Evolutionary conservation across 2,113 vertebrate genomes (phyloP).

Genomic region (Podarcis cretensis): DNA sequence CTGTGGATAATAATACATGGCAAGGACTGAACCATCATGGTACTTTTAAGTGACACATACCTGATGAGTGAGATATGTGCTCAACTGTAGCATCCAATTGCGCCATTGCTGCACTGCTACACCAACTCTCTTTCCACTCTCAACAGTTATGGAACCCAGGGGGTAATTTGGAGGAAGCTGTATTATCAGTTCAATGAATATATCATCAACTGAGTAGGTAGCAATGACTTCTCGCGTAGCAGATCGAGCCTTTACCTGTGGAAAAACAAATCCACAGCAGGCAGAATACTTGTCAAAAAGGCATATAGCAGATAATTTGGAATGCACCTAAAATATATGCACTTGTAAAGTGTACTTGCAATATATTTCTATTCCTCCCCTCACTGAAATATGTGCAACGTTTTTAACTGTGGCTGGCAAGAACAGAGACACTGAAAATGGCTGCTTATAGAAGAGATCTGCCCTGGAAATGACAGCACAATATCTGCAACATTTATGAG

Average conservation of each 20-base stretch:
- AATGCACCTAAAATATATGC: background rate
- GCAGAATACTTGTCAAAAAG: background rate
- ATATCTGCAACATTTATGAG: background rate
- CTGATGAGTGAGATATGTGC: slow-evolving; percentile 97
- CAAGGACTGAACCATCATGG: background rate
- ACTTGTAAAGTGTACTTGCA: background rate
- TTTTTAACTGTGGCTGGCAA: background rate
- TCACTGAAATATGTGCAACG: background rate
- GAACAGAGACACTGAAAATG: background rate
- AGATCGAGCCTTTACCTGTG: slow-evolving; percentile 93
- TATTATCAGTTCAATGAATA: slow-evolving; percentile 97
- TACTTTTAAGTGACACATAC: slow-evolving; percentile 65
- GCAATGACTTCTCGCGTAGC: slow-evolving; percentile 94
- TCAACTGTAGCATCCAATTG: slow-evolving; percentile 98
- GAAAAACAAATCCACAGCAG: background rate
- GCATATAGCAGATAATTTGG: background rate
- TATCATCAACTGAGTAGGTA: slow-evolving; percentile 95
- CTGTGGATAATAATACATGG: background rate
- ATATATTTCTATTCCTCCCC: background rate
- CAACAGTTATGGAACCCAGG: slow-evolving; percentile 90
- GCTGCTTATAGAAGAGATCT: background rate
- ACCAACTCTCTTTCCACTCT: slow-evolving; percentile 95
- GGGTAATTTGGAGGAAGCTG: slow-evolving; percentile 94
- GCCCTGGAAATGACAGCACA: background rate
- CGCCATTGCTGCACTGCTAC: slow-evolving; percentile 98